Evolutionary conservation across 2,113 vertebrate species (phyloP).

Genomic region (Lepidothrix coronata): DNA sequence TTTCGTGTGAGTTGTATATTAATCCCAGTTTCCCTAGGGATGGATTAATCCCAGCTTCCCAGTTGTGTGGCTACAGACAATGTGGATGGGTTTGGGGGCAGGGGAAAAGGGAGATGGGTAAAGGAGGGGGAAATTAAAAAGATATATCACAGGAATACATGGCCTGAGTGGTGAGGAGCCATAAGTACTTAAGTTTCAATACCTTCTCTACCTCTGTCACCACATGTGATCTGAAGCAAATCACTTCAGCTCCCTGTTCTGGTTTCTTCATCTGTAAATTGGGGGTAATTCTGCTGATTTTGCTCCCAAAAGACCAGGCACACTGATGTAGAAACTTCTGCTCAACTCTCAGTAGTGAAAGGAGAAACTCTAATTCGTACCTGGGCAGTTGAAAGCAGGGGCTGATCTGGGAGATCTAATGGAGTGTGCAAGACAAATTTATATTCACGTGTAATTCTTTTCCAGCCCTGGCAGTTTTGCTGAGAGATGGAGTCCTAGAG

Average conservation of each 20-base stretch:
- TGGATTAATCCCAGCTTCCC: constrained; percentile 48
- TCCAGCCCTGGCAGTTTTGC: constrained; percentile 25
- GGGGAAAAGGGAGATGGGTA: constrained; percentile 11
- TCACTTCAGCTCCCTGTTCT: not conserved
- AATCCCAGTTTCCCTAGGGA: constrained; percentile 49
- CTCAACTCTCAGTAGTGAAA: not conserved
- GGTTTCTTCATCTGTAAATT: not conserved
- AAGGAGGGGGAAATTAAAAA: constrained; percentile 42
- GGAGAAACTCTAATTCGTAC: not conserved
- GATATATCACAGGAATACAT: constrained; percentile 21
- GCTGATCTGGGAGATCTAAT: not conserved
- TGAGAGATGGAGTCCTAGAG: constrained; percentile 47
- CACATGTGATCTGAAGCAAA: not conserved
- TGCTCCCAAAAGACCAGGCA: not conserved
- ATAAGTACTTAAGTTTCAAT: constrained; percentile 13
- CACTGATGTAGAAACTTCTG: not conserved
- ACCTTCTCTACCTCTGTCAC: constrained; percentile 29
- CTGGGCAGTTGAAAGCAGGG: not conserved
- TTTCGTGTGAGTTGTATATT: constrained; percentile 58
- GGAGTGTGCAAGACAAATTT: not conserved
- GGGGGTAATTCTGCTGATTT: not conserved
- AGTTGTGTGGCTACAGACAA: constrained; percentile 39
- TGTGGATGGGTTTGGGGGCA: not conserved
- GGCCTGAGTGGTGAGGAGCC: not conserved
- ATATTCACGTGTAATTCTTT: constrained; percentile 10